Base-by-base conservation (phyloP, 1,140 invertebrate genomes). In the Polyergus mexicanus region DNA sequence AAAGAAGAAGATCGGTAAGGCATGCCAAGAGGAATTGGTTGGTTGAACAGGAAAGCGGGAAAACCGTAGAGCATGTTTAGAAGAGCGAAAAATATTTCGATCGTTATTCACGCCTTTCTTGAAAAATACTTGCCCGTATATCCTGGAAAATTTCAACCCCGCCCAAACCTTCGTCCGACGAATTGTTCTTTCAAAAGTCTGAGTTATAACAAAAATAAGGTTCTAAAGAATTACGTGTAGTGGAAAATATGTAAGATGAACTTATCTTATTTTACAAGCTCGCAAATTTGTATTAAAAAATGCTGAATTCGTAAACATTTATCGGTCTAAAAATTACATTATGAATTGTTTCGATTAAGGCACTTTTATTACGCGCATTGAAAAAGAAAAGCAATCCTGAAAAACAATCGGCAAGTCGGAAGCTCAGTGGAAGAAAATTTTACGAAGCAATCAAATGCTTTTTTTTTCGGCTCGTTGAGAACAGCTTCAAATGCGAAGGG, bases 91-190 rank as follows among this genome's bases (percentile, higher is more conserved):
- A 92, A 93, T 93, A 93, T 92, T 92, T 92, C 89, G 85, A 63
- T 85, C 90, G 88, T 93, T 92, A 93, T 81, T 93, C 91, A 92
- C 89, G 88, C 68, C 85, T 91, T 92, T 91, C 91, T 90, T 89
- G 86, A 93, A 92, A 92, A 92, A 90, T 89, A 85, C 81, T 91
- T 74, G 78, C 88, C 80, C 91, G 89, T 91, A 90, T 84, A 92
- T 92, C 89, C 89, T 91, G 80, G 86, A 88, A 89, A 91, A 90
- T 86, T 89, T 89, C 89, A 87, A 68, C 81, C 54, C 77, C 83
- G 86, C 77, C 84, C 25, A 91, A 88, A 89, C 89, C 87, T 87
- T 75, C 85, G 88, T 87, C 88, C 87, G 77, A 84, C 87, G 87
- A 89, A 92, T 92, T 88, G 86, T 91, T 91, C 87, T 85, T 86